Evolutionary conservation across 2,113 vertebrate genomes (phyloP).

Genomic region (Daboia siamensis): DNA sequence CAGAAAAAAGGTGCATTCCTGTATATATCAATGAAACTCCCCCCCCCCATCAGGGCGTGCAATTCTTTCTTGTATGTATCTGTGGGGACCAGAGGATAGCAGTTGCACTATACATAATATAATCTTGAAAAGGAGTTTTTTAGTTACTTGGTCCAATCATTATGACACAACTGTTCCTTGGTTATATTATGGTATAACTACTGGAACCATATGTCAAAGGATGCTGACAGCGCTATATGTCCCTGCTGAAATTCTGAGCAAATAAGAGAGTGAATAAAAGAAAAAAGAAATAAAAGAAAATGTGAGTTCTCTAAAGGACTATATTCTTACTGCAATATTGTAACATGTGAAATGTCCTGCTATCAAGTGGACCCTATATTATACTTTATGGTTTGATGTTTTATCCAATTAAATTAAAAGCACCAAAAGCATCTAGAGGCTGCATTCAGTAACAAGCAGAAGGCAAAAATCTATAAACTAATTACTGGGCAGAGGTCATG

Average conservation of each 20-base stretch:
- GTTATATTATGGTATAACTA: background rate
- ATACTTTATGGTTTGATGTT: background rate
- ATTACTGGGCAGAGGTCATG: background rate
- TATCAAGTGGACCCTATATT: background rate
- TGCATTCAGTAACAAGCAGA: background rate
- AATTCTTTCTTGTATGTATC: background rate
- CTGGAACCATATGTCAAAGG: background rate
- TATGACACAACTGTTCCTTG: background rate
- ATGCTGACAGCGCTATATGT: background rate
- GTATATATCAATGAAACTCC: background rate
- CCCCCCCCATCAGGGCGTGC: background rate
- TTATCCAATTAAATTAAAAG: background rate
- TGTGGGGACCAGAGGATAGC: background rate
- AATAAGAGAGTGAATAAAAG: background rate
- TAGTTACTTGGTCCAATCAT: background rate
- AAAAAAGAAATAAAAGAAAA: background rate
- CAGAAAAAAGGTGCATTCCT: background rate
- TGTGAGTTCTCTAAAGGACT: background rate
- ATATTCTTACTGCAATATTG: background rate
- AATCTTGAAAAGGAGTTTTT: background rate
- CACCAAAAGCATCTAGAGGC: background rate
- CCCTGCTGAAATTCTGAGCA: background rate
- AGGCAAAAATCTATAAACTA: background rate
- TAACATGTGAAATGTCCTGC: background rate
- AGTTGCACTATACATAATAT: background rate